Conservation (phyloP, 64 coral and sea anemone genomes). For the Porites australiensis region DNA sequence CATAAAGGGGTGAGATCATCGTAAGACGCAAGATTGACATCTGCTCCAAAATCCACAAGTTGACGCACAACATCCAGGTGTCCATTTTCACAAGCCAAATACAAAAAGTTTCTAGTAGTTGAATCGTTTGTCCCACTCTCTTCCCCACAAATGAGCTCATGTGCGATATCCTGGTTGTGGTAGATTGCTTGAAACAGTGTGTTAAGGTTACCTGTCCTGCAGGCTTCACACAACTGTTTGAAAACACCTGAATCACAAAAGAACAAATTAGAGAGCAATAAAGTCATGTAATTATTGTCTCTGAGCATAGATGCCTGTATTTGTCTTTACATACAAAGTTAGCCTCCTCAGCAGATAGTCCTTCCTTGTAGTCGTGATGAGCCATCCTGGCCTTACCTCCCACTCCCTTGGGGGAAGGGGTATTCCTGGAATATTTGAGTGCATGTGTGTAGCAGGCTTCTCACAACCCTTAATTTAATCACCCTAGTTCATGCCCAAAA, state of each 20-base stretch:
- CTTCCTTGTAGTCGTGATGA: too few species aligned
- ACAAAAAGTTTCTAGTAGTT: constrained; percentile 46
- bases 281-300: too few species aligned
- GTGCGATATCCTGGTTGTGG: constrained; percentile 55
- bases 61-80: constrained; percentile 81
- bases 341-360: too few species aligned
- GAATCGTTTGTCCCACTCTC: neutral
- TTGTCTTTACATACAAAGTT: too few species aligned
- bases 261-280: neutral
- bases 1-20: constrained; percentile 74
- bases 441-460: too few species aligned
- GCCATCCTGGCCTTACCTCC: too few species aligned
- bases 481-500: too few species aligned
- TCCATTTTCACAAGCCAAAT: constrained; percentile 83
- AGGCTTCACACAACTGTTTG: constrained; percentile 74
- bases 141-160: constrained; percentile 59
- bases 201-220: constrained; percentile 86
- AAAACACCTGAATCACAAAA: constrained; percentile 67
- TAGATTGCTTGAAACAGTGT: constrained; percentile 82
- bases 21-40: constrained; percentile 73
- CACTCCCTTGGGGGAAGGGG: too few species aligned
- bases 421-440: too few species aligned
- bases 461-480: too few species aligned
- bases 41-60: constrained; percentile 76
- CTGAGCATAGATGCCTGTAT: too few species aligned